Evolutionary conservation across 2,797 vertebrate species (phyloP).

Genomic region (Labroides dimidiatus): DNA sequence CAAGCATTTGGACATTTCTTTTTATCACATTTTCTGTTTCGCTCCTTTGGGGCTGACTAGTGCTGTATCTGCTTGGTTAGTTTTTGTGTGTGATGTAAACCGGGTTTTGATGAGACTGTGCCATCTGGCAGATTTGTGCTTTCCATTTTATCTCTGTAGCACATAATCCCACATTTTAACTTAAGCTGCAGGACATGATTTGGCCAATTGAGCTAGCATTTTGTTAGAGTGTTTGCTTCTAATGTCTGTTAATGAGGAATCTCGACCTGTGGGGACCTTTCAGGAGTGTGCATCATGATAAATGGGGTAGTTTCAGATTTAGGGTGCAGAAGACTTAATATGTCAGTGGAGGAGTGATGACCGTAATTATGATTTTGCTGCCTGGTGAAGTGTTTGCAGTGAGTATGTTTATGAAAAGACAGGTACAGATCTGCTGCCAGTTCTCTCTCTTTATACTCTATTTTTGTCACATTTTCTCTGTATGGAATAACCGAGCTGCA

Average conservation of each 20-base stretch:
- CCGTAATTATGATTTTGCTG: constrained; percentile 36
- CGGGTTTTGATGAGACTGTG: constrained; percentile 42
- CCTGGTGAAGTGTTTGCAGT: constrained; percentile 35
- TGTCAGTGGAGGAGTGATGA: constrained; percentile 25
- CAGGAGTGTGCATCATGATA: constrained; percentile 9
- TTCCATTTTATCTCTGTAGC: constrained; percentile 46
- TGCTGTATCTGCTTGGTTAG: constrained; percentile 32
- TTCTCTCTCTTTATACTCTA: constrained; percentile 30
- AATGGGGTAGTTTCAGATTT: constrained; percentile 12
- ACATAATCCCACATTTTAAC: constrained; percentile 56
- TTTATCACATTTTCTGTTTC: constrained; percentile 11
- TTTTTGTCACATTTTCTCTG: constrained; percentile 48
- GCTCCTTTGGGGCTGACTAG: constrained; percentile 10
- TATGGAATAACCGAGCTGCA: constrained; percentile 19
- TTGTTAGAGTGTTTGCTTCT: constrained; percentile 32
- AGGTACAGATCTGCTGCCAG: constrained; percentile 43
- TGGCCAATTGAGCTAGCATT: constrained; percentile 24
- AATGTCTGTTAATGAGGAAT: constrained; percentile 30
- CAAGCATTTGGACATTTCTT: constrained; percentile 13
- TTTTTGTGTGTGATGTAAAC: constrained; percentile 44
- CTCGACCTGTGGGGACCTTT: constrained; percentile 21
- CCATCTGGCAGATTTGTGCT: constrained; percentile 62
- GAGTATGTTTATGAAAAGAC: constrained; percentile 53
- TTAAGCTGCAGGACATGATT: constrained; percentile 19
- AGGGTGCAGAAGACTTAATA: constrained; percentile 11